These are phyloP conservation scores for Gymnoscopelus microlampas DNA, from an alignment of 2,797 vertebrate species.

Conservation along the genomic window DNA sequence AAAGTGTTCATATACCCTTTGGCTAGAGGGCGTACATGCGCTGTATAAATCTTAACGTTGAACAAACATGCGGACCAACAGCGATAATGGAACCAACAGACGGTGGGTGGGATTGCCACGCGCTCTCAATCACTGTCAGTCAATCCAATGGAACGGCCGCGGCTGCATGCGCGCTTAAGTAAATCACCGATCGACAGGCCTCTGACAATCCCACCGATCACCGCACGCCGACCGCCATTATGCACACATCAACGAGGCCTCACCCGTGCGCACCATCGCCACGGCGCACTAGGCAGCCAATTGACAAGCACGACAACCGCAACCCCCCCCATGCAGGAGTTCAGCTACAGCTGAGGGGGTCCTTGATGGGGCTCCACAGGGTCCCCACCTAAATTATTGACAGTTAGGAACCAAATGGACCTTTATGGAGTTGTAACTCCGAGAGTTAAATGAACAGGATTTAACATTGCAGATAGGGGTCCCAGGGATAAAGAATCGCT, in stretches of 20 bases:
- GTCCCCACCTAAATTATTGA: not conserved
- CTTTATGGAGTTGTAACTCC: too few relatives aligned
- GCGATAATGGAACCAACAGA: constrained; percentile 16
- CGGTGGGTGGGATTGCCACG: constrained; percentile 16
- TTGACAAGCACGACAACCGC: constrained; percentile 51
- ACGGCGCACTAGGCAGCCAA: constrained; percentile 55
- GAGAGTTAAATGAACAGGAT: too few relatives aligned
- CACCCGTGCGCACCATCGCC: constrained; percentile 47
- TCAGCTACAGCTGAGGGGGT: constrained; percentile 28
- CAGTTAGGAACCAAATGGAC: not conserved
- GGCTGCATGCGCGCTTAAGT: constrained; percentile 30
- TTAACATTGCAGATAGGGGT: too few relatives aligned
- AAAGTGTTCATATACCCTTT: constrained; percentile 12
- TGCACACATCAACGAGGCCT: constrained; percentile 39
- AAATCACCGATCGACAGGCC: constrained; percentile 30
- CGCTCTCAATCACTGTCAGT: constrained; percentile 30
- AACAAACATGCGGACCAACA: constrained; percentile 30
- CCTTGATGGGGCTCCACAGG: constrained; percentile 12
- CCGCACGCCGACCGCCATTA: constrained; percentile 20
- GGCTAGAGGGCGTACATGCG: constrained; percentile 23
- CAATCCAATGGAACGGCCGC: constrained; percentile 14
- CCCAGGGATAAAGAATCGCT: too few relatives aligned
- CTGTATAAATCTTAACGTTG: constrained; percentile 20
- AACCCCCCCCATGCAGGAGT: constrained; percentile 61
- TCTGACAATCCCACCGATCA: constrained; percentile 28